Conservation (phyloP, 2,888 invertebrate species). For the Hipparchia sbordonii region DNA sequence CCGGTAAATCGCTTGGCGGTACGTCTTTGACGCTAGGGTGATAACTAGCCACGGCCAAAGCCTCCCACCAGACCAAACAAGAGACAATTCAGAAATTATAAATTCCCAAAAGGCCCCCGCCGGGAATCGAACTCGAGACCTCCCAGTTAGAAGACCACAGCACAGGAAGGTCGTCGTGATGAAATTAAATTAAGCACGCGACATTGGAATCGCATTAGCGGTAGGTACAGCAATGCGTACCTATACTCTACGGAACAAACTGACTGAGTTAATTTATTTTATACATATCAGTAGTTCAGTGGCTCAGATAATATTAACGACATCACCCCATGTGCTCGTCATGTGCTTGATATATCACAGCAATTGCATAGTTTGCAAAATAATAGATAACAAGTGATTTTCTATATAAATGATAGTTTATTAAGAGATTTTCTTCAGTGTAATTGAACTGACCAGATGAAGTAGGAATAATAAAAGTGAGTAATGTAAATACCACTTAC, state of each 20-base stretch:
- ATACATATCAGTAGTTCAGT: not conserved
- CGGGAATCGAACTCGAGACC: too few species aligned
- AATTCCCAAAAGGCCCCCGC: too few species aligned
- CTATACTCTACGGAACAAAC: not conserved
- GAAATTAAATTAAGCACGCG: too few species aligned
- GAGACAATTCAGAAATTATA: too few species aligned
- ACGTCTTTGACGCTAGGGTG: too few species aligned
- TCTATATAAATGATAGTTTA: conserved; percentile 17
- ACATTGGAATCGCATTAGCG: too few species aligned
- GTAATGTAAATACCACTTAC: not conserved
- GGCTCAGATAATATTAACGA: conserved; percentile 11
- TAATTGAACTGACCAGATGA: conserved; percentile 4
- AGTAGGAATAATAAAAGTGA: conserved; percentile 8
- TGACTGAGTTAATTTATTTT: not conserved
- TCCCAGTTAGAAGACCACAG: too few species aligned
- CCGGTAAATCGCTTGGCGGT: too few species aligned
- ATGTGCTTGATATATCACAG: not conserved
- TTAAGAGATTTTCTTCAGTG: conserved; percentile 2
- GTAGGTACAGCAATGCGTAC: not conserved
- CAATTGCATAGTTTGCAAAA: conserved; percentile 7
- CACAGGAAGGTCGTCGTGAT: too few species aligned
- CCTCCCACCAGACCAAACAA: too few species aligned
- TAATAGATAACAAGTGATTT: conserved; percentile 5
- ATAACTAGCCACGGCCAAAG: too few species aligned
- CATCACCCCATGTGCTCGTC: conserved; percentile 19